Base-by-base conservation (phyloP, 2,113 vertebrate genomes). In the Toxotes chatareus region DNA sequence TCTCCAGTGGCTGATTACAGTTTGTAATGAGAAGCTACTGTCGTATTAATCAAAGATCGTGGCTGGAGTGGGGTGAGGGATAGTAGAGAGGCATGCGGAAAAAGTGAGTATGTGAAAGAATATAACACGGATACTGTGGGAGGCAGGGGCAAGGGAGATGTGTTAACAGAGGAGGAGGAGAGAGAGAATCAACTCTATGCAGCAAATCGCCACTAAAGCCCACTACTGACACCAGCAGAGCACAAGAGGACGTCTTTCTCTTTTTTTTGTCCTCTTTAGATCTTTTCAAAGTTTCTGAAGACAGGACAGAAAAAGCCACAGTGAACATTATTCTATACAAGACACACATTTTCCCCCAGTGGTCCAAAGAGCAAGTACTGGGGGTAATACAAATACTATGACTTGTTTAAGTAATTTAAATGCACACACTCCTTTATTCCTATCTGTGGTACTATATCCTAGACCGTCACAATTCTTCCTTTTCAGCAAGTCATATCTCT, bases 41-140 rank as follows among this genome's bases (percentile, higher is more conserved):
- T 73, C 44, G 63, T 85, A 89, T 88, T 89, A 85, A 93, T 93
- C 87, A 90, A 84, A 82, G 76, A 83, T 86, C 76, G 80, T 73
- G 71, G 71, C 64, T 69, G 66, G 21, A 80, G 40, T 17, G 12
- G 60, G 51, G 19, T 36, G 72, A 80, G 47, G 59, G n/a, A 63
- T 66, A 44, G 78, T 66, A 75, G 62, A 79, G 56, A 44, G 32
- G 16, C 46, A 59, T 34, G 57, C 3, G 4, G 73, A 79, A 34
- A 36, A 81, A 85, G 59, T 69, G 49, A 57, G 13, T n/a, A 42
- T 21, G 79, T 49, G 72, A 80, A 67, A 67, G 38, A 53, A 73
- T 23, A 46, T 75, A 36, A 16, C 40, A 47, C 5, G 2, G 17
- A 80, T 57, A 60, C 56, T 32, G 56, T n/a, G 14, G 32, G 53